A percentile compares a stretch with the other conserved stretches of the same genome.
These are phyloP conservation scores for Micronycteris hirsuta DNA, from an alignment of 2,113 vertebrate species.

Conservation along the genomic window DNA sequence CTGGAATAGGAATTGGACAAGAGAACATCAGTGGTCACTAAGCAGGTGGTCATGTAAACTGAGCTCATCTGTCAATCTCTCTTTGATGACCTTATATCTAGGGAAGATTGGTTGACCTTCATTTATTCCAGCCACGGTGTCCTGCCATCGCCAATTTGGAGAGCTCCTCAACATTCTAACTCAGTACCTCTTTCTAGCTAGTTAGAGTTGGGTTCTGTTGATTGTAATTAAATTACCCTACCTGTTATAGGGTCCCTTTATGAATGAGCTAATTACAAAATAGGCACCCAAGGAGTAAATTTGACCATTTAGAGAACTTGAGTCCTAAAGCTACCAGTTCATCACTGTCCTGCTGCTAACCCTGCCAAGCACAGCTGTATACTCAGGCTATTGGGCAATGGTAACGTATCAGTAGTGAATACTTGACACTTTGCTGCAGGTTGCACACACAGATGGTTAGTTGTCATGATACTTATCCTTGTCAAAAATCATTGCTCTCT, in stretches of 20 bases:
- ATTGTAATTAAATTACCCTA: slow-evolving; percentile 12
- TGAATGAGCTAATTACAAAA: slow-evolving; percentile 40
- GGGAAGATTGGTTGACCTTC: background rate
- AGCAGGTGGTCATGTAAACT: background rate
- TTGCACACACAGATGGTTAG: slow-evolving; percentile 59
- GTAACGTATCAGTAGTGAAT: background rate
- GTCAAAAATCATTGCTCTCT: slow-evolving; percentile 51
- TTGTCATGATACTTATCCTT: slow-evolving; percentile 37
- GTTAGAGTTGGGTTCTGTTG: background rate
- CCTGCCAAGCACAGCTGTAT: background rate
- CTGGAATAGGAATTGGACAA: background rate
- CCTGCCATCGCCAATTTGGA: background rate
- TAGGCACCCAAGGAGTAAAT: background rate
- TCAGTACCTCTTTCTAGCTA: background rate
- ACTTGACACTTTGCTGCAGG: background rate
- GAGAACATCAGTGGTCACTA: background rate
- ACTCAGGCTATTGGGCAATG: background rate
- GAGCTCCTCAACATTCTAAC: background rate
- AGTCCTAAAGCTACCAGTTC: background rate
- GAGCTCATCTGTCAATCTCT: background rate
- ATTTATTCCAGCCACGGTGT: background rate
- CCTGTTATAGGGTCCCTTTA: background rate
- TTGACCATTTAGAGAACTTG: background rate
- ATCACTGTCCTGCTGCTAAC: background rate
- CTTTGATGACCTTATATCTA: background rate